These are phyloP conservation scores for Nannobrachium achirus DNA, from an alignment of 2,113 vertebrate genomes.

Conservation along the genomic window DNA sequence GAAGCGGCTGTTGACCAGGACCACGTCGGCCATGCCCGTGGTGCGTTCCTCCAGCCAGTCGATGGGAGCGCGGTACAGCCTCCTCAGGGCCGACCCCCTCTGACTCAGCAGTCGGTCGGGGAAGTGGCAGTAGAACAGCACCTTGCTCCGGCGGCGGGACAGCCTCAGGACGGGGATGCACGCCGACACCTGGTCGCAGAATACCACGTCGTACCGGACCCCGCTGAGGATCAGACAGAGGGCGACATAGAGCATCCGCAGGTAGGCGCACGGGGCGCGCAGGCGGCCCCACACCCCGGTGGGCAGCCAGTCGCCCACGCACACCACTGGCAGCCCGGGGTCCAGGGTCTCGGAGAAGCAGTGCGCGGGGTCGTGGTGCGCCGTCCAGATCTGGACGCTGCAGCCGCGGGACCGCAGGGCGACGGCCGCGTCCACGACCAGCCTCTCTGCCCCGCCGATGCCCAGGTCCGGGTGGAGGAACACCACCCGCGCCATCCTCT, in stretches of 20 bases:
- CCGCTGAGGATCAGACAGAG: slow-evolving; percentile 89
- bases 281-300: slow-evolving; percentile 88
- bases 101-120: slow-evolving; percentile 92
- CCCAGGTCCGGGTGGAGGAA: slow-evolving; percentile 96
- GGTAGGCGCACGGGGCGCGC: slow-evolving; percentile 89
- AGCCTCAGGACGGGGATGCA: slow-evolving; percentile 92
- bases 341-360: slow-evolving; percentile 90
- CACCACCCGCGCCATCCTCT: slow-evolving; percentile 81
- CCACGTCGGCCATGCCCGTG: slow-evolving; percentile 94
- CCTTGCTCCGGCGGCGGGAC: slow-evolving; percentile 87
- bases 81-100: slow-evolving; percentile 85
- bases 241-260: slow-evolving; percentile 91
- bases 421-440: slow-evolving; percentile 93
- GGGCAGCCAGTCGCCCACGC: slow-evolving; percentile 91
- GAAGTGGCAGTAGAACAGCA: slow-evolving; percentile 98
- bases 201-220: slow-evolving; percentile 85
- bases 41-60: slow-evolving; percentile 94
- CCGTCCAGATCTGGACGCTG: slow-evolving; percentile 90
- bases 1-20: slow-evolving; percentile 94
- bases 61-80: slow-evolving; percentile 87
- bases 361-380: slow-evolving; percentile 87
- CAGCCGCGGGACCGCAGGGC: slow-evolving; percentile 88
- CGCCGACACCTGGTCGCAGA: slow-evolving; percentile 98
- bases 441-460: slow-evolving; percentile 92
- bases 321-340: slow-evolving; percentile 81